These are phyloP conservation scores for Pristionchus exspectatus DNA, from an alignment of 2,888 invertebrate genomes.

Conservation along the genomic window DNA sequence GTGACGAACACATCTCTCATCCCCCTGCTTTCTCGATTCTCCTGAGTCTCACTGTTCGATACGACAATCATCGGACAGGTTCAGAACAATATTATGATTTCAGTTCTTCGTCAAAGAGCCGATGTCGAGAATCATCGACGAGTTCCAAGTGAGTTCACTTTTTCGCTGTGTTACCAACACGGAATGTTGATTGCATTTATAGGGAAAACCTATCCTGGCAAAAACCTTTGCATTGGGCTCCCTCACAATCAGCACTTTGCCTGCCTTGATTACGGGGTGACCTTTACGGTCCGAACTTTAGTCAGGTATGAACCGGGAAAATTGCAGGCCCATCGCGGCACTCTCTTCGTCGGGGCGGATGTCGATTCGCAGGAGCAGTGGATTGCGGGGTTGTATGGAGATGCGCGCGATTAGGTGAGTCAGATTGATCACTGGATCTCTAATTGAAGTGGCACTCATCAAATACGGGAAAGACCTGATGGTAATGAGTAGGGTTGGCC, in stretches of 20 bases:
- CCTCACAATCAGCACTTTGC: too few relatives aligned
- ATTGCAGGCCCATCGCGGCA: slow-evolving; percentile 53
- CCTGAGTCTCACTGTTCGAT: slow-evolving; percentile 36
- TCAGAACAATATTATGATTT: background rate
- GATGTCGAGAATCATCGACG: slow-evolving; percentile 59
- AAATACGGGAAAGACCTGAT: background rate
- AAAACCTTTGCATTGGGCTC: too few relatives aligned
- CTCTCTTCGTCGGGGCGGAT: slow-evolving; percentile 90
- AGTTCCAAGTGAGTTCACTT: slow-evolving; percentile 54
- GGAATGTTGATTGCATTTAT: too few relatives aligned
- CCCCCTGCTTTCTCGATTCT: slow-evolving; percentile 48
- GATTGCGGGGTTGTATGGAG: slow-evolving; percentile 94
- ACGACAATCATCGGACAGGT: too few relatives aligned
- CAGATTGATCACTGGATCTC: background rate
- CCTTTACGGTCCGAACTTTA: background rate
- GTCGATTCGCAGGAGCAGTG: slow-evolving; percentile 98
- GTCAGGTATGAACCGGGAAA: background rate
- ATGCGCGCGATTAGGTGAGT: slow-evolving; percentile 83
- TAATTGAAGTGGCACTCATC: background rate
- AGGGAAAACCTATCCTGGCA: too few relatives aligned
- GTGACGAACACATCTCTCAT: background rate
- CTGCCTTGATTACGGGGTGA: too few relatives aligned
- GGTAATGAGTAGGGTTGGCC: too few relatives aligned
- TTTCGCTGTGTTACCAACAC: too few relatives aligned
- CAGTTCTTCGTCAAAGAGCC: slow-evolving; percentile 63